A percentile compares a stretch with the other conserved stretches of the same genome.
Evolutionary conservation across 1,140 invertebrate species (phyloP).

Genomic region (Aphelenchoides fujianensis): DNA sequence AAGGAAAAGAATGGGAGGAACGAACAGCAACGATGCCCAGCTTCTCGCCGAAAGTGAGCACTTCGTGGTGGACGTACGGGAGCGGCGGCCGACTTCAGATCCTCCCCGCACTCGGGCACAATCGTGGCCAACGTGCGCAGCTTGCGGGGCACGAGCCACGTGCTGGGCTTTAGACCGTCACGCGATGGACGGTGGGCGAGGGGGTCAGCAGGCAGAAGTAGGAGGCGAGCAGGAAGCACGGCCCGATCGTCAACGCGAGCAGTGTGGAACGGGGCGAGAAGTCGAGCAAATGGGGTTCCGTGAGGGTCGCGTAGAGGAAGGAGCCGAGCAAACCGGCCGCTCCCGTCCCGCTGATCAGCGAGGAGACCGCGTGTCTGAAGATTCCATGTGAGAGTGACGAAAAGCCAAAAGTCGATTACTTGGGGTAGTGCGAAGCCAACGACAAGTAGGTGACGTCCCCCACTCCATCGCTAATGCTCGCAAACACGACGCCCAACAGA

Average conservation of each 20-base stretch:
- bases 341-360: background rate
- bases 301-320: slow-evolving; percentile 23
- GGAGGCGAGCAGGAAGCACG: background rate
- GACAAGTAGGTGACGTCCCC: slow-evolving; percentile 16
- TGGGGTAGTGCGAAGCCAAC: slow-evolving; percentile 16
- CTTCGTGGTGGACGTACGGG: background rate
- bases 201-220: background rate
- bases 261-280: slow-evolving; percentile 19
- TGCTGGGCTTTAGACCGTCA: background rate
- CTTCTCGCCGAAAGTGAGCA: background rate
- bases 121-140: background rate
- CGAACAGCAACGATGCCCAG: background rate
- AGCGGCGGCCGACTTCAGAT: background rate
- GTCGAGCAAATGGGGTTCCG: slow-evolving; percentile 24
- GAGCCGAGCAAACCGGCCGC: slow-evolving; percentile 20
- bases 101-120: background rate
- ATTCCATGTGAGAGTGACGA: background rate
- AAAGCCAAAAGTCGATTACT: background rate
- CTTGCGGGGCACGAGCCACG: slow-evolving; percentile 3
- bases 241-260: slow-evolving; percentile 20
- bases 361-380: slow-evolving; percentile 14
- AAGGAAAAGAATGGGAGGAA: background rate
- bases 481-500: slow-evolving; percentile 18
- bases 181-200: background rate
- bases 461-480: background rate